Percentiles rank a stretch among this genome's conserved stretches.
Evolutionary conservation across 2,888 invertebrate genomes (phyloP).

Genomic region (Leucoma salicis): DNA sequence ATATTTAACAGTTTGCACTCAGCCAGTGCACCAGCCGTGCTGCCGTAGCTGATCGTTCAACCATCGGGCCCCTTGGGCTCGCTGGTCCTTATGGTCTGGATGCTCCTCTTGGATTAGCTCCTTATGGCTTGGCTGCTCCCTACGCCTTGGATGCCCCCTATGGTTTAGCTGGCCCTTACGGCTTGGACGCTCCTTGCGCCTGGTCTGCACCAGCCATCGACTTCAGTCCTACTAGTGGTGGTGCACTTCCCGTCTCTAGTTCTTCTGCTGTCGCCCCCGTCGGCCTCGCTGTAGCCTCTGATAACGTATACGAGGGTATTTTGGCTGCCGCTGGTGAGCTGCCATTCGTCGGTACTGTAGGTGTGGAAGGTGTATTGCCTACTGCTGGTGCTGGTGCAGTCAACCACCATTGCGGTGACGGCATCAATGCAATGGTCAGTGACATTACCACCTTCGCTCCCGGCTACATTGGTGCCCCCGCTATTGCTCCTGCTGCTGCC

Average conservation of each 20-base stretch:
- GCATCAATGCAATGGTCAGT: constrained; percentile 21
- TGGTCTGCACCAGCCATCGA: not conserved
- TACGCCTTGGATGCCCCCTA: not conserved
- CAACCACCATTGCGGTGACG: constrained; percentile 37
- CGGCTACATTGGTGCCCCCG: constrained; percentile 1
- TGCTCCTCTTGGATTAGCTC: constrained; percentile 2
- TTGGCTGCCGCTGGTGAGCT: constrained; percentile 14
- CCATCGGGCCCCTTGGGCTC: not conserved
- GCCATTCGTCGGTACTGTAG: constrained; percentile 8
- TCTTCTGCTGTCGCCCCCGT: constrained; percentile 5
- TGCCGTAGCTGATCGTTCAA: constrained; percentile 4
- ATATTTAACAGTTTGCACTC: constrained; percentile 12
- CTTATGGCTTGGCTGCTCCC: constrained; percentile 1
- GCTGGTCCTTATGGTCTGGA: not conserved
- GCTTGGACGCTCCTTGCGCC: not conserved
- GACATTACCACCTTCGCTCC: constrained; percentile 4
- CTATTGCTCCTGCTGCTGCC: not conserved
- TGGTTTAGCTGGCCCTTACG: not conserved
- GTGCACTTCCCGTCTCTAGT: constrained; percentile 9
- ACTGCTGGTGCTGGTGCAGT: constrained; percentile 34
- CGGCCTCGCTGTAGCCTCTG: constrained; percentile 9
- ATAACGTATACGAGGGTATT: constrained; percentile 20
- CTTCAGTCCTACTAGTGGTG: constrained; percentile 8
- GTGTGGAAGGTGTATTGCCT: constrained; percentile 36
- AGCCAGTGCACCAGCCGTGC: constrained; percentile 10